A percentile compares a stretch with the other conserved stretches of the same genome.
These are phyloP conservation scores for Pseudococcus jackbeardsleyi DNA, from an alignment of 2,888 invertebrate genomes.

Conservation along the genomic window DNA sequence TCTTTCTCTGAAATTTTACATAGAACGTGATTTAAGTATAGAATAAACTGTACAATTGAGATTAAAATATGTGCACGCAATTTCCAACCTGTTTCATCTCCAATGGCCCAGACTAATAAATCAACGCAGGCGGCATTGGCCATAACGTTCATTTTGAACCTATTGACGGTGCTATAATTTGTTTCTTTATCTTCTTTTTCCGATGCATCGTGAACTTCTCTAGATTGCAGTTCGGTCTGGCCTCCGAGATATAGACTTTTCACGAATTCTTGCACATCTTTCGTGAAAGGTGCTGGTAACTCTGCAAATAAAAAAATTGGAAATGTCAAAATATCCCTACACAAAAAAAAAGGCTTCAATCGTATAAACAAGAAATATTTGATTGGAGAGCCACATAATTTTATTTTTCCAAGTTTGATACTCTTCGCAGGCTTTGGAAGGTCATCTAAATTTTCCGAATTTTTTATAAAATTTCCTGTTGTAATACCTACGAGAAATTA, in stretches of 20 bases:
- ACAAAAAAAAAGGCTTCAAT: too few species aligned
- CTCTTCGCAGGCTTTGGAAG: too few species aligned
- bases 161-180: slow-evolving; percentile 85
- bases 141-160: slow-evolving; percentile 95
- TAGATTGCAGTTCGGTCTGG: slow-evolving; percentile 91
- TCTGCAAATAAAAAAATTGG: slow-evolving; percentile 71
- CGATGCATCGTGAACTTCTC: slow-evolving; percentile 83
- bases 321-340: too few species aligned
- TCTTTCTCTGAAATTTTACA: not conserved
- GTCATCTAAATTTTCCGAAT: too few species aligned
- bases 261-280: slow-evolving; percentile 91
- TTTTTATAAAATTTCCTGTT: too few species aligned
- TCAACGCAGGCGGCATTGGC: slow-evolving; percentile 98
- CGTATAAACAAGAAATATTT: too few species aligned
- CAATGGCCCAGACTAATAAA: slow-evolving; percentile 96
- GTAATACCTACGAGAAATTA: too few species aligned
- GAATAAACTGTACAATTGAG: slow-evolving; percentile 13
- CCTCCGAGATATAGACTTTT: slow-evolving; percentile 91
- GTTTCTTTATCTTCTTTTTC: slow-evolving; percentile 86
- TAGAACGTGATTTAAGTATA: slow-evolving; percentile 35
- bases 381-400: too few species aligned
- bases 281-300: slow-evolving; percentile 89
- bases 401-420: too few species aligned
- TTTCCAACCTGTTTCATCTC: slow-evolving; percentile 90
- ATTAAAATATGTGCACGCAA: slow-evolving; percentile 1